Evolutionary conservation across 2,888 invertebrate genomes (phyloP), one percentile per base, ranked within the genome.

Genomic region (Thalpophila matura): DNA sequence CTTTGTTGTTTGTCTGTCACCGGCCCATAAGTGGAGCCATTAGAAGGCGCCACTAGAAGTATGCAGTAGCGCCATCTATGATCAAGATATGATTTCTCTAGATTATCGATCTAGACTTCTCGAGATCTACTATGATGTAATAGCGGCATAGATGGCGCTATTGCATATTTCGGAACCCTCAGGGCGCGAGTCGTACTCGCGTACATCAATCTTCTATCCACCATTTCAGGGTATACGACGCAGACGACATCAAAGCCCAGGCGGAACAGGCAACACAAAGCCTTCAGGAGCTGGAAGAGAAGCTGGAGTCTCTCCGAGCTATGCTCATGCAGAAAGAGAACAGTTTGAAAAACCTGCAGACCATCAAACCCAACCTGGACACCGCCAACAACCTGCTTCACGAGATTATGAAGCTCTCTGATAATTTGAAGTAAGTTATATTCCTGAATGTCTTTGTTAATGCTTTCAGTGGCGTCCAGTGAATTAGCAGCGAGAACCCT

Each of bases 321-420:
- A 89, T 85, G 0, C 74, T 94, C 0, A 87, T 88, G 79, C 86
- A 91, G 65, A 94, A 94, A 53, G 93, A 94, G 59, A 91, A 79
- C 58, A 88, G 87, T 40, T 67, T 93, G 16, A 91, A 91, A 59
- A 93, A 92, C 62, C 77, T 95, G 51, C 94, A 93, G 63, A 87
- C 86, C 0, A 85, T 90, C 22, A 93, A 93, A 74, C 92, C 92
- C 0, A 88, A 84, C 53, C 70, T 94, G 50, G 92, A 93, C 45
- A 80, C 83, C 1, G 90, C 91, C 10, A 91, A 91, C 47, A 90
- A 88, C 63, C 61, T 90, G 29, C 66, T 94, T 59, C 81, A 89
- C 24, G 93, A 94, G 45, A 91, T 94, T 38, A 86, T 82, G 78
- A 90, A 89, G 47, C 64, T 89, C 1, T 77, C 86, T 1, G 91